Conservation (phyloP, 1,140 invertebrate species). For the Phocides pigmalion region DNA sequence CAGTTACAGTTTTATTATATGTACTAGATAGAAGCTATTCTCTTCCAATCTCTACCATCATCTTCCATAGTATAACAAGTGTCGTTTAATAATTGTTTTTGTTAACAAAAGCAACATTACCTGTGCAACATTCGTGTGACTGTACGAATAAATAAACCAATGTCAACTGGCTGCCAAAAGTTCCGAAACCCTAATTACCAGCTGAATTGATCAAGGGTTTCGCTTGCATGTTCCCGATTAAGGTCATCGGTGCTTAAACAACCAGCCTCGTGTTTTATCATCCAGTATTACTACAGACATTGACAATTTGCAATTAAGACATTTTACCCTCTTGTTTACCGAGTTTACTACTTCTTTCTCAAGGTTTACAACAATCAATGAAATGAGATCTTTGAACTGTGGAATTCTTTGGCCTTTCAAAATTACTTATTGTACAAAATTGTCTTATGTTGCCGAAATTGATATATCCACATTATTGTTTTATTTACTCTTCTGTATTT, state of each 20-base stretch:
- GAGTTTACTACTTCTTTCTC: neutral
- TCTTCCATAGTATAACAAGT: too few relatives aligned
- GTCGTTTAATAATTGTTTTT: too few relatives aligned
- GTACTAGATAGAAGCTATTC: too few relatives aligned
- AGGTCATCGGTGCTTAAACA: constrained; percentile 5
- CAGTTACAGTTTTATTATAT: too few relatives aligned
- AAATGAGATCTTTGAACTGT: constrained; percentile 9
- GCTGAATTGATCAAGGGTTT: constrained; percentile 4
- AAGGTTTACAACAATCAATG: constrained; percentile 20
- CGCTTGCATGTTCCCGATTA: neutral
- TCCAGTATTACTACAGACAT: neutral
- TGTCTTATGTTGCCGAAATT: too few relatives aligned
- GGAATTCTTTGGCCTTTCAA: neutral
- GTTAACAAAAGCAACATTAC: too few relatives aligned
- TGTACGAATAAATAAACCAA: neutral
- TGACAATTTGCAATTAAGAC: constrained; percentile 6
- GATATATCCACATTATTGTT: too few relatives aligned
- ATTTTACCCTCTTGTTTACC: neutral
- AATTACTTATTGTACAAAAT: too few relatives aligned
- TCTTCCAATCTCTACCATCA: too few relatives aligned
- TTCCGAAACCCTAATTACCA: neutral
- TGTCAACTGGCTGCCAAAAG: constrained; percentile 3
- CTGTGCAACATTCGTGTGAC: too few relatives aligned
- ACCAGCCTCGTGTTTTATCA: neutral
- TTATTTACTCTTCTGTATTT: too few relatives aligned